phyloP scores from a whole-genome alignment of 2,888 invertebrate species.

The Limnephilus lunatus region DNA sequence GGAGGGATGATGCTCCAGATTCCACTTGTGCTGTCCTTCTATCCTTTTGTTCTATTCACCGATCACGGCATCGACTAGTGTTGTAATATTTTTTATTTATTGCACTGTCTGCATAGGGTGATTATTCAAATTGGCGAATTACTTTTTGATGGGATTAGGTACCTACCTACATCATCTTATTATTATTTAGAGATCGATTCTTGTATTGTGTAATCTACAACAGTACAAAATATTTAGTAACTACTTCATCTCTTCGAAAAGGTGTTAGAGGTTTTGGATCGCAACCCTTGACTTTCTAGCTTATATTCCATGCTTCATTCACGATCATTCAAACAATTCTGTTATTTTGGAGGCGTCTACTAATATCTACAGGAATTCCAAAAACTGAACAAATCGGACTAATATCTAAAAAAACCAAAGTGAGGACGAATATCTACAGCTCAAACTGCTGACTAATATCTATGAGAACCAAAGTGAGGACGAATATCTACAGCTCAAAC shows the following conservation, averaged over 20 bases:
- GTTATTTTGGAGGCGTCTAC: no score
- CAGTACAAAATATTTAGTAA: not conserved
- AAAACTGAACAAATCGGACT: no score
- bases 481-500: no score
- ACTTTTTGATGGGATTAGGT: not conserved
- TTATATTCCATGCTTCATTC: not conserved
- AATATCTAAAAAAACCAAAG: no score
- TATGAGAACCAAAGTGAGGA: no score
- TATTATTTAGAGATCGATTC: not conserved
- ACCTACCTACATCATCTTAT: not conserved
- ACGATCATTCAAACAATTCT: not conserved
- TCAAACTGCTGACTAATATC: no score
- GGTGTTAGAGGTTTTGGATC: not conserved
- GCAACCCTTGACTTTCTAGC: not conserved
- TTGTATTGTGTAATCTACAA: not conserved
- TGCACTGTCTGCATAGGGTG: not conserved
- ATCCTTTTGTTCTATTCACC: constrained; percentile 24
- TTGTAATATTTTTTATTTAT: constrained; percentile 34
- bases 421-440: no score
- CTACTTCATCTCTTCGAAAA: not conserved
- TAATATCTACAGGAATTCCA: no score
- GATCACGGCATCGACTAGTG: not conserved
- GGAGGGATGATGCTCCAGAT: constrained; percentile 52
- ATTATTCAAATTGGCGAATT: not conserved
- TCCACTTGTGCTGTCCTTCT: constrained; percentile 30